A percentile compares a stretch with the other conserved stretches of the same genome.
phyloP scores from a whole-genome alignment of 2,797 vertebrate genomes.

The Clarias fuscus region DNA sequence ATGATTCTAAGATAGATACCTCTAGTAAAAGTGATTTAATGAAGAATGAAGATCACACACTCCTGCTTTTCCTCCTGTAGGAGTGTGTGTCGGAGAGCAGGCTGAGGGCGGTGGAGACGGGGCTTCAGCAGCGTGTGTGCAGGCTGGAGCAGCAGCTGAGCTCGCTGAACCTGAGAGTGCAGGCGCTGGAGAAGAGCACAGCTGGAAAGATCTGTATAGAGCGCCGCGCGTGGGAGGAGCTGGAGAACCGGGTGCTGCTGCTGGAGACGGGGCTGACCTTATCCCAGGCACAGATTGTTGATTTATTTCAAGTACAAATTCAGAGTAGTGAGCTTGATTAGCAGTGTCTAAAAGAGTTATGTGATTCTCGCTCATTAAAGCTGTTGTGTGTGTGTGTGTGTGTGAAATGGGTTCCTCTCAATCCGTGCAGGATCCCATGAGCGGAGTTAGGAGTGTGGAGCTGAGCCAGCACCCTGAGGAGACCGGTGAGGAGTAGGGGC shows the following conservation, averaged over 20 bases:
- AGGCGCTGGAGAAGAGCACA: conserved; percentile 74
- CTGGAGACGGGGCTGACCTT: conserved; percentile 86
- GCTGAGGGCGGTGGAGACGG: conserved; percentile 72
- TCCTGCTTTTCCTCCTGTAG: conserved; percentile 10
- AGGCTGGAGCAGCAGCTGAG: conserved; percentile 70
- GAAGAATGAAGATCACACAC: background rate
- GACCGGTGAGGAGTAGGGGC: conserved; percentile 7
- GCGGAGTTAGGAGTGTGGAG: background rate
- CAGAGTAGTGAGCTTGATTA: background rate
- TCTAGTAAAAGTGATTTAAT: background rate
- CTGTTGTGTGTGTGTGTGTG: background rate
- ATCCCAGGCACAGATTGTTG: conserved; percentile 65
- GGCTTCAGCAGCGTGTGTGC: conserved; percentile 74
- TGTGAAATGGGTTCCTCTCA: background rate
- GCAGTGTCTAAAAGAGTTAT: background rate
- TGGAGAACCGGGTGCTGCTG: conserved; percentile 83
- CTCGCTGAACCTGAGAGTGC: conserved; percentile 77
- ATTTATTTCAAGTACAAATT: background rate
- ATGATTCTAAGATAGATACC: background rate
- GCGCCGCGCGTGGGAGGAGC: conserved; percentile 78
- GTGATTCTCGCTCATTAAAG: background rate
- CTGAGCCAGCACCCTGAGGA: conserved; percentile 15
- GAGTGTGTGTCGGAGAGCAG: conserved; percentile 58
- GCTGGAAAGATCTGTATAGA: conserved; percentile 75
- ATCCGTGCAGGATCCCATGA: conserved; percentile 8